Evolutionary conservation across 1,140 invertebrate genomes (phyloP).

Genomic region (Musca domestica): DNA sequence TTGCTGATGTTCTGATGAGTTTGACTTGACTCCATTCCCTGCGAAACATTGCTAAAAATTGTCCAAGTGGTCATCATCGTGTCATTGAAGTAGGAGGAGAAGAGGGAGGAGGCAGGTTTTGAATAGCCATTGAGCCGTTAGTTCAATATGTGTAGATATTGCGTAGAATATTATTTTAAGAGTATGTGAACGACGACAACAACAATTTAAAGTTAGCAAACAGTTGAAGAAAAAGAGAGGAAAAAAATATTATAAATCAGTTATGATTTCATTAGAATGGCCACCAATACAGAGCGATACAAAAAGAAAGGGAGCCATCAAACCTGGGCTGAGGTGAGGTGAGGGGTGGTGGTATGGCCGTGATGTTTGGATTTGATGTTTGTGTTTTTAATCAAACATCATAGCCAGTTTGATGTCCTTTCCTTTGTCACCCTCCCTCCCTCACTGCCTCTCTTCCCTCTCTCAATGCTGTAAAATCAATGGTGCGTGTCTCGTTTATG

Average conservation of each 20-base stretch:
- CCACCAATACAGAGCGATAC: too few relatives aligned
- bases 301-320: not conserved
- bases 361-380: constrained; percentile 5
- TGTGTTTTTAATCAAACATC: constrained; percentile 24
- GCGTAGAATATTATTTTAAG: not conserved
- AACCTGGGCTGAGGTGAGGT: too few relatives aligned
- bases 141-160: constrained; percentile 21
- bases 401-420: not conserved
- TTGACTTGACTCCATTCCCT: not conserved
- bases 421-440: not conserved
- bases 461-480: not conserved
- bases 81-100: too few relatives aligned
- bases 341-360: too few relatives aligned
- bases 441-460: not conserved
- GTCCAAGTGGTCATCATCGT: not conserved
- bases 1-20: not conserved
- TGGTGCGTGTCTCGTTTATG: not conserved
- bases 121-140: constrained; percentile 1
- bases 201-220: too few relatives aligned
- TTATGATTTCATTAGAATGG: constrained; percentile 19
- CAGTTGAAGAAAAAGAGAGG: not conserved
- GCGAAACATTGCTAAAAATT: not conserved
- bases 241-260: constrained; percentile 20
- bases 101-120: too few relatives aligned
- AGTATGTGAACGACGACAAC: not conserved